Base-by-base conservation (phyloP, 92 coral and sea anemone genomes). In the Epizoanthus stellaris region DNA sequence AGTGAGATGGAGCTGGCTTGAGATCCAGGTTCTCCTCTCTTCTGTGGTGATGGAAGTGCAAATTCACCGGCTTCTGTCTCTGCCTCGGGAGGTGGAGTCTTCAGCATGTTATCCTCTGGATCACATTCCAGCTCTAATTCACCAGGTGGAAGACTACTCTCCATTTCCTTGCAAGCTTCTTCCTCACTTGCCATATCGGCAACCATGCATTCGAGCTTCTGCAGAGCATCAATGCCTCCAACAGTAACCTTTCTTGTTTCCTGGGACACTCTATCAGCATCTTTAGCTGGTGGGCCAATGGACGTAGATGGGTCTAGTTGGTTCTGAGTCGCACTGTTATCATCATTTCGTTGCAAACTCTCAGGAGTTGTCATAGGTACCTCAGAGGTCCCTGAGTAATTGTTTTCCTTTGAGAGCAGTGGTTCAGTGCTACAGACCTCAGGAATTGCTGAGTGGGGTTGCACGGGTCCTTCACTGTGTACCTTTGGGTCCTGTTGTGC, bases 161-260 rank as follows among this genome's bases (percentile, higher is more conserved):
- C 95, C 59, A 93, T 88, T 38, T 92, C 96, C 77, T 91, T 89
- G 25, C 95, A 89, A 45, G 94, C 95, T 57, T 97, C 99, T 66
- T 90, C 98, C 67, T 97, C 98, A 40, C 88, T 88, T 43, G 95
- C 99, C 94, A 97, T 97, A 85, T 93, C 97, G 39, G 99, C 99
- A 38, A 97, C 99, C 99, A 97, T 97, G 60, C 93, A 93, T 74
- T 97, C 99, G 47, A 97, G 88, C 42, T 90, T 95, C 61, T 97
- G 98, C 45, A 97, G 90, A 20, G 99, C 99, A 91, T 88, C 96
- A 39, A 90, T 74, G 61, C 83, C 83, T 45, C 30, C 83, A 23
- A 36, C 83, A 13, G 72, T 45, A 21, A 25, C 59, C 65, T 79
- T 79, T 68, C 68, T 85, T 30, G 85, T 68, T 63, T 82, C 92